Evolutionary conservation across 2,797 vertebrate genomes (phyloP).

Genomic region (Pipistrellus pygmaeus): DNA sequence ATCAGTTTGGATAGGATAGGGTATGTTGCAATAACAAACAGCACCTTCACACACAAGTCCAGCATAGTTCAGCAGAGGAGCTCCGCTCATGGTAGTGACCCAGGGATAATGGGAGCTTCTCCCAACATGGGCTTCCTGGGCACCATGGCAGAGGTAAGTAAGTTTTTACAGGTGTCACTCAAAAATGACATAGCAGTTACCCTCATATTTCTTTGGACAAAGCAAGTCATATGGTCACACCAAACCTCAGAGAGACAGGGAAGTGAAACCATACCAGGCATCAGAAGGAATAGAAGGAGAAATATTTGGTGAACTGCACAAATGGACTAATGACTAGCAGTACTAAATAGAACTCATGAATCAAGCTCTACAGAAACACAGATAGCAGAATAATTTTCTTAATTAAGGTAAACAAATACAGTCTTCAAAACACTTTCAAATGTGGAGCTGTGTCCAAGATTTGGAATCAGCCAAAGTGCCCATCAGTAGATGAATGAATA

Average conservation of each 20-base stretch:
- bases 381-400: conserved; percentile 30
- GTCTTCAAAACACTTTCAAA: conserved; percentile 34
- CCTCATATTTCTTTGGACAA: conserved; percentile 20
- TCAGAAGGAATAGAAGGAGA: background rate
- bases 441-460: background rate
- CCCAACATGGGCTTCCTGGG: background rate
- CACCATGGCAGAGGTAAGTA: background rate
- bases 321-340: background rate
- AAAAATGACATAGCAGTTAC: background rate
- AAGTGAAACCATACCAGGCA: background rate
- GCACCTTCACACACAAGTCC: background rate
- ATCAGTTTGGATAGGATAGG: background rate
- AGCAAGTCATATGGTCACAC: background rate
- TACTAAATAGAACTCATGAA: background rate
- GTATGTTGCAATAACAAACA: background rate
- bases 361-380: background rate
- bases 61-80: background rate
- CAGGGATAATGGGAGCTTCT: background rate
- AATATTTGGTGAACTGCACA: conserved; percentile 39
- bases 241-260: background rate
- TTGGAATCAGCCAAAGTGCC: background rate
- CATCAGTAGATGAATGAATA: background rate
- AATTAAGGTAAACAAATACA: conserved; percentile 6
- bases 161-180: background rate
- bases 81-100: background rate